Evolutionary conservation across 2,888 invertebrate genomes (phyloP).

Genomic region (Callosobruchus maculatus): DNA sequence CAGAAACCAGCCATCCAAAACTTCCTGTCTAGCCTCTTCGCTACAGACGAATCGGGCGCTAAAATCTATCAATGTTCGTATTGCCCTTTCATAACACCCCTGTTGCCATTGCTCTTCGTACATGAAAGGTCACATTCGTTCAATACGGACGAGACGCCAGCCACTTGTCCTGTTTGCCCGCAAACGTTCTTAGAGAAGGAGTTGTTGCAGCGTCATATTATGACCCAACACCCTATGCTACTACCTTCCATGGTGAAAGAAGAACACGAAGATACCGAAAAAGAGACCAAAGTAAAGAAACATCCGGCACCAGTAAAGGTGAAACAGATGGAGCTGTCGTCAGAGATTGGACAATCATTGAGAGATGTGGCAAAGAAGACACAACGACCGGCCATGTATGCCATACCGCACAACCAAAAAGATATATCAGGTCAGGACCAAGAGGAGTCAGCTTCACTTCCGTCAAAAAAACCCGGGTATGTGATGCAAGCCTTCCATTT

Average conservation of each 20-base stretch:
- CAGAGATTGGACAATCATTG: constrained; percentile 51
- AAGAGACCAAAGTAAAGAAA: constrained; percentile 15
- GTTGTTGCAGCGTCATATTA: constrained; percentile 60
- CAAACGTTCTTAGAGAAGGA: constrained; percentile 58
- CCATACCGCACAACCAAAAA: constrained; percentile 54
- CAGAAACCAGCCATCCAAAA: constrained; percentile 50
- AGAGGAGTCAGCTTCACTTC: constrained; percentile 24
- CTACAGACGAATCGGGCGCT: constrained; percentile 53
- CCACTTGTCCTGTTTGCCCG: constrained; percentile 60
- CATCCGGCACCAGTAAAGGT: constrained; percentile 26
- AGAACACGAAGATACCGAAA: constrained; percentile 30
- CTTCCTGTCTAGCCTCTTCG: constrained; percentile 55
- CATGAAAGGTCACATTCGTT: constrained; percentile 79
- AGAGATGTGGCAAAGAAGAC: constrained; percentile 55
- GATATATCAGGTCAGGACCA: constrained; percentile 34
- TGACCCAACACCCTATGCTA: constrained; percentile 56
- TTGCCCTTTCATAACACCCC: constrained; percentile 85
- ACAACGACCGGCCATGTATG: constrained; percentile 62
- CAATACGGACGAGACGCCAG: constrained; percentile 38
- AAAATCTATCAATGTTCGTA: constrained; percentile 87
- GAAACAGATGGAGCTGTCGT: constrained; percentile 36
- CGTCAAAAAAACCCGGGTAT: constrained; percentile 47
- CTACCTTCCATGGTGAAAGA: constrained; percentile 45
- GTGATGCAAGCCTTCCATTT: constrained; percentile 93
- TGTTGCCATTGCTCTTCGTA: constrained; percentile 85